Percentiles rank a stretch among this genome's conserved stretches.
These are phyloP conservation scores for Argyresthia albistria DNA, from an alignment of 2,888 invertebrate species.

Conservation along the genomic window DNA sequence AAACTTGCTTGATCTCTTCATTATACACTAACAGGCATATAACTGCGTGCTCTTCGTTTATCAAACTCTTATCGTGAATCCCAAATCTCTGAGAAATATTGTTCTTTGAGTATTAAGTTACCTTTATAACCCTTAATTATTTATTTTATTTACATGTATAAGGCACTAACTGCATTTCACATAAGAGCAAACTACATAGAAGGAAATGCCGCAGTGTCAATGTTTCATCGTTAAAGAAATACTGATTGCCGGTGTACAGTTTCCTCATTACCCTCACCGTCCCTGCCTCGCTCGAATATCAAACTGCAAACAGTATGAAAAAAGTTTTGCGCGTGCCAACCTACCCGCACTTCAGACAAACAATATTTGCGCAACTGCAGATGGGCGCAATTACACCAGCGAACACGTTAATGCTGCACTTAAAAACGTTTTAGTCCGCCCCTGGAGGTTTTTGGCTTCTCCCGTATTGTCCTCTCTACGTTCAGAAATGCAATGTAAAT, in stretches of 20 bases:
- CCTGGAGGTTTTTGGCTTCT: constrained; percentile 25
- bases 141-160: too few species aligned
- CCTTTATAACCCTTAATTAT: too few species aligned
- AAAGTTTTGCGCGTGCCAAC: background rate
- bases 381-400: constrained; percentile 40
- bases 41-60: too few species aligned
- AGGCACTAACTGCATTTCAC: too few species aligned
- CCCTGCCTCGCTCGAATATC: background rate
- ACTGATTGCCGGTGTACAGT: background rate
- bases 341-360: constrained; percentile 8
- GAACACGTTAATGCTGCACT: constrained; percentile 35
- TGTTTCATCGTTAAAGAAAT: background rate
- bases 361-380: constrained; percentile 33
- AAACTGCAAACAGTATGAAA: background rate
- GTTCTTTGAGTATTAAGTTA: too few species aligned
- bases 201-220: background rate
- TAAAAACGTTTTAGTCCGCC: constrained; percentile 48
- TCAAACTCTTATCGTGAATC: too few species aligned
- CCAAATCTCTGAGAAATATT: too few species aligned
- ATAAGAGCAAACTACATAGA: too few species aligned
- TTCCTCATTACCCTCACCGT: background rate
- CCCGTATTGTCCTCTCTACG: constrained; percentile 10
- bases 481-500: constrained; percentile 2
- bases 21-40: too few species aligned
- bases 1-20: too few species aligned